Percentiles rank a stretch among this genome's conserved stretches.
Conservation (phyloP, 2,113 vertebrate genomes). For the Pluvialis apricaria region DNA sequence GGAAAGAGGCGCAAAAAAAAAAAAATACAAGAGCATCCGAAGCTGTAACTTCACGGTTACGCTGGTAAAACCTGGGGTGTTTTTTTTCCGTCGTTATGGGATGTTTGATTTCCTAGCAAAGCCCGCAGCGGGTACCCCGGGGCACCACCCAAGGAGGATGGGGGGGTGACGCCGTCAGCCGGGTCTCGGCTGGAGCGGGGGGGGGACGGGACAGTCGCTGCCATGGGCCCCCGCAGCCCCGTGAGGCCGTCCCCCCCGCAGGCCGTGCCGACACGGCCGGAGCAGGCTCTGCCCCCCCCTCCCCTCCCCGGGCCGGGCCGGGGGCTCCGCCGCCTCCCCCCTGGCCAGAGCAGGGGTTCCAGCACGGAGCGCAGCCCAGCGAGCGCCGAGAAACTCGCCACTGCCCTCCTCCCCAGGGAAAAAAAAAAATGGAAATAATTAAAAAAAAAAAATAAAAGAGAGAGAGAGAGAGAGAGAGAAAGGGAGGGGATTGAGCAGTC, state of each 20-base stretch:
- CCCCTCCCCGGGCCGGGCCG: no score
- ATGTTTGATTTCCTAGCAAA: background rate
- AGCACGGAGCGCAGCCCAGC: background rate
- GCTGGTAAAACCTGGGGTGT: background rate
- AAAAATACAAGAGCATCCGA: accelerated
- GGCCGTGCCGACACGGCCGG: background rate
- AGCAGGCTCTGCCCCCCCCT: background rate
- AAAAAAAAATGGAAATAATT: background rate
- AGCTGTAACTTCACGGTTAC: background rate
- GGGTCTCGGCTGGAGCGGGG: background rate
- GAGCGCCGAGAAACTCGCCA: background rate
- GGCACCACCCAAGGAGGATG: no score
- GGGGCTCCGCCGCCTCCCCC: background rate
- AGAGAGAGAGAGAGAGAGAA: no score
- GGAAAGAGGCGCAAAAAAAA: background rate
- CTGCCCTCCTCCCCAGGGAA: accelerated
- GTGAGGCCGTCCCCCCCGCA: accelerated
- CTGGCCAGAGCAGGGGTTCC: background rate
- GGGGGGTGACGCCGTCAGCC: background rate
- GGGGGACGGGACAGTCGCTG: background rate
- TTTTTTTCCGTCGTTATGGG: accelerated
- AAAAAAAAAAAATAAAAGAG: no score
- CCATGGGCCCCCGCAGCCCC: background rate
- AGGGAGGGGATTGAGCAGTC: no score
- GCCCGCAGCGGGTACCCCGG: background rate